Evolutionary conservation across 2,888 invertebrate species (phyloP), one percentile per base, ranked within the genome.

Genomic region (Xestia sexstrigata): DNA sequence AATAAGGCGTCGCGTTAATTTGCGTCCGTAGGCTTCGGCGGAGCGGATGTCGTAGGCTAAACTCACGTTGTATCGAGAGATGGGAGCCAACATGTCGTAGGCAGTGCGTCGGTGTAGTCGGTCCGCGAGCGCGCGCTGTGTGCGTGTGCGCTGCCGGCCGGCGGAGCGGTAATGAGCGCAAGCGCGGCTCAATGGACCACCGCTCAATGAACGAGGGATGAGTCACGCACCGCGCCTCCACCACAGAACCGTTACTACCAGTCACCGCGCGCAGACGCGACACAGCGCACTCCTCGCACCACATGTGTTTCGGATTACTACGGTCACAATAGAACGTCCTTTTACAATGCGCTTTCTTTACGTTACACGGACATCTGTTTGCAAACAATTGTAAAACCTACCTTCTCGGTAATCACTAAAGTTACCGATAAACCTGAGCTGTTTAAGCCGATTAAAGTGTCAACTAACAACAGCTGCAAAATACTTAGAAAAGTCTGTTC

Each of bases 61-160:
- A 96, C 95, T 96, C 92, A 96, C 96, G 93, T 93, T 93, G 93
- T 93, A 92, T 93, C 92, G 91, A 91, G 94, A 94, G 93, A 94
- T 93, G 92, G 92, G 93, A 93, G 94, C 92, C 90, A 93, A 91
- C 94, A 94, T 93, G 86, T 93, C 92, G 95, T 94, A 93, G 95
- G 95, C 86, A 92, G 95, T 92, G 94, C 92, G 94, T 95, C 93
- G 94, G 93, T 90, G 95, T 94, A 87, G 93, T 83, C 92, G 85
- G 90, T 88, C 89, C 91, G 95, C 93, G 94, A 94, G 94, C 95
- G 94, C 95, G 96, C 95, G 95, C 91, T 87, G 94, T 90, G 93
- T 93, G 96, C 94, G 95, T 95, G 95, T 93, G 96, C 94, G 94
- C 95, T 91, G 93, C 95, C 97, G 97, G 96, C 97, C 96, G 96